Base-by-base conservation (phyloP, 2,797 vertebrate species). In the Premnoplex brunnescens region DNA sequence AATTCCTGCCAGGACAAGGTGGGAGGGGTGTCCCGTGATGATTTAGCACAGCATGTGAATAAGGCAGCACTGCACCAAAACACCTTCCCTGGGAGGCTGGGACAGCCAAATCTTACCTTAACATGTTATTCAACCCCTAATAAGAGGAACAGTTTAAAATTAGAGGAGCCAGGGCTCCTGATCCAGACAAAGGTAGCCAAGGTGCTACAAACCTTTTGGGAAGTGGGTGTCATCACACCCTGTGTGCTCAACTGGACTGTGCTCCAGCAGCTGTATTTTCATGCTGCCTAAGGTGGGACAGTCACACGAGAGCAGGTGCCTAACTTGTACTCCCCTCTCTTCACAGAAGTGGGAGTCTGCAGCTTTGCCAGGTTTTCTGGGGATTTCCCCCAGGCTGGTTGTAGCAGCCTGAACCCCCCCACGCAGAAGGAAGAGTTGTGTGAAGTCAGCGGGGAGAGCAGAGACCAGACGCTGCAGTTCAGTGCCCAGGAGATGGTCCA, bases 321-420 rank as follows among this genome's bases (percentile, higher is more conserved):
- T 78, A 20, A 69, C 54, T 37, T 21, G 27, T n/a, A 12, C 6
- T 19, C 26, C 6, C 30, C 10, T 92, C 37, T 95, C 36, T 77
- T 72, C 37, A 26, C 91, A 98, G 98, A 98, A 77, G 98, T 98
- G 76, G 98, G 98, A 4, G 69, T 98, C 48, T 98, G 98, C 95
- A 98, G 98, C 93, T 98, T 98, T 28, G 97, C 98, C 95, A 96
- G 97, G 48, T 97, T 98, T 89, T 97, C 93, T 1, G 96, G 97
- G 41, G 97, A 95, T 54, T 96, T 97, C 69, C 66, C 93, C 68
- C 96, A 92, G 54, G 64, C 41, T 52, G 95, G 88, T 1, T 87
- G 79, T 6, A 88, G 94, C 77, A 80, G 81, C 6, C 21, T 88
- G 68, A 95, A 77, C 22, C 69, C 66, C 5, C 49, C 67, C 8